Percentiles rank a stretch among this genome's conserved stretches.
Conservation (phyloP, 2,888 invertebrate species). For the Drosophila rubida region DNA sequence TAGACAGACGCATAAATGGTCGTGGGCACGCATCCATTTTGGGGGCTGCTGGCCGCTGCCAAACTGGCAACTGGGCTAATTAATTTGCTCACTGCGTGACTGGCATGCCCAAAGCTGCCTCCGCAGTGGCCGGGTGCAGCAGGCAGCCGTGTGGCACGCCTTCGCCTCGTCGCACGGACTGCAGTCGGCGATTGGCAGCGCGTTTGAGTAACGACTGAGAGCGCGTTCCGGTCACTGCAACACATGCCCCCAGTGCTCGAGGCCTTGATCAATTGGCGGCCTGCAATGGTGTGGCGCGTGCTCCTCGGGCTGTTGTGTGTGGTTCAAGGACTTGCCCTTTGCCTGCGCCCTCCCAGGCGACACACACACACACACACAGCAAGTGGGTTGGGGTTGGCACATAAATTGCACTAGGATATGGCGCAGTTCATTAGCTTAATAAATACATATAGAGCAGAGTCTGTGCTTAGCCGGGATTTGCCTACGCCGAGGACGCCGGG, state of each 20-base stretch:
- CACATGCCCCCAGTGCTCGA: not conserved
- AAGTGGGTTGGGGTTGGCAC: not conserved
- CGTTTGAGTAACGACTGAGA: slow-evolving; percentile 41
- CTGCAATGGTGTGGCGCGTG: slow-evolving; percentile 20
- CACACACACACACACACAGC: not conserved
- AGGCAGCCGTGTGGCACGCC: slow-evolving; percentile 6
- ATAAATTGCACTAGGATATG: slow-evolving; percentile 54
- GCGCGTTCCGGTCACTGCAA: slow-evolving; percentile 16
- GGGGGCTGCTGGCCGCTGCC: slow-evolving; percentile 28
- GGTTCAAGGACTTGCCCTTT: slow-evolving; percentile 25
- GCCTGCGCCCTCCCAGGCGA: slow-evolving; percentile 18
- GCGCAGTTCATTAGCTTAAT: slow-evolving; percentile 59
- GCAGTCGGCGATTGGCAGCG: slow-evolving; percentile 21
- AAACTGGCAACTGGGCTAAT: slow-evolving; percentile 69
- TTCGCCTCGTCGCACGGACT: not conserved
- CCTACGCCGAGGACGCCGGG: slow-evolving; percentile 7
- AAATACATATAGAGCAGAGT: slow-evolving; percentile 28
- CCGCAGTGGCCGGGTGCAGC: slow-evolving; percentile 20
- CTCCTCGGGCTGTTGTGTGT: not conserved
- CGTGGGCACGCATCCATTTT: slow-evolving; percentile 36
- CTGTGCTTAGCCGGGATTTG: slow-evolving; percentile 29
- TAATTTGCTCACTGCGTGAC: slow-evolving; percentile 71
- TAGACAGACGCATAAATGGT: slow-evolving; percentile 19
- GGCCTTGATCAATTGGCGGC: slow-evolving; percentile 32
- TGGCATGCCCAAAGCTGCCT: slow-evolving; percentile 54